These are phyloP conservation scores for Chaetodon trifascialis DNA, from an alignment of 2,113 vertebrate genomes.

Conservation along the genomic window DNA sequence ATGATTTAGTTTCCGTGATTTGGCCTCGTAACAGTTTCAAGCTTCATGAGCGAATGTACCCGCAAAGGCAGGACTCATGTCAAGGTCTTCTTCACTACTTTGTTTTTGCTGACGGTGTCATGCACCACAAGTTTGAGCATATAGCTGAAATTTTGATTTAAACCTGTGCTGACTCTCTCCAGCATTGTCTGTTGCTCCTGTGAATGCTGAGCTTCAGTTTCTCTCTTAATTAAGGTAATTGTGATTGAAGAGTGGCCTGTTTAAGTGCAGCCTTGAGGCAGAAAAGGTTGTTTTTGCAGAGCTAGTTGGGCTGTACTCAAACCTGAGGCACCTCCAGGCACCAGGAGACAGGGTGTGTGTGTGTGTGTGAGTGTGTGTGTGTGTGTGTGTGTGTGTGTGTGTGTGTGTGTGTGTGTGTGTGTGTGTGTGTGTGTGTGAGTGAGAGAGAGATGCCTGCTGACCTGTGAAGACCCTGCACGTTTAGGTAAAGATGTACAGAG, in stretches of 20 bases:
- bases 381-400: neutral
- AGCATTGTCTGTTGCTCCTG: slow-evolving; percentile 55
- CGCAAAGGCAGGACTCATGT: slow-evolving; percentile 10
- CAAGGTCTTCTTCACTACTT: slow-evolving; percentile 47
- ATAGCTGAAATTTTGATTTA: slow-evolving; percentile 71
- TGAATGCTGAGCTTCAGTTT: slow-evolving; percentile 77
- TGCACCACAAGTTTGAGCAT: slow-evolving; percentile 46
- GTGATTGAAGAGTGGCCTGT: slow-evolving; percentile 82
- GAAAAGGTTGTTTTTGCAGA: slow-evolving; percentile 75
- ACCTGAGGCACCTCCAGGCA: slow-evolving; percentile 68
- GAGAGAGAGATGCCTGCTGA: slow-evolving; percentile 56
- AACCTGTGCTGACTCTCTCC: slow-evolving; percentile 70
- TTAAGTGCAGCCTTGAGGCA: slow-evolving; percentile 77
- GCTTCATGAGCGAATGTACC: neutral
- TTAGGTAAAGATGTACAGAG: slow-evolving; percentile 49
- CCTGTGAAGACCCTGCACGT: slow-evolving; percentile 56
- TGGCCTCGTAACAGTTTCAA: neutral
- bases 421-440: neutral
- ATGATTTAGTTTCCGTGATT: neutral
- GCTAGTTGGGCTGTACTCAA: slow-evolving; percentile 56
- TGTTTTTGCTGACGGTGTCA: slow-evolving; percentile 67
- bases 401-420: neutral
- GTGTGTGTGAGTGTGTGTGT: slow-evolving; percentile 51
- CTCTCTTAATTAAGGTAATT: slow-evolving; percentile 82
- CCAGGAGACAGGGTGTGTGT: slow-evolving; percentile 43